Evolutionary conservation across 2,888 invertebrate species (phyloP), one percentile per base, ranked within the genome.

Genomic region (Pheosia gnoma): DNA sequence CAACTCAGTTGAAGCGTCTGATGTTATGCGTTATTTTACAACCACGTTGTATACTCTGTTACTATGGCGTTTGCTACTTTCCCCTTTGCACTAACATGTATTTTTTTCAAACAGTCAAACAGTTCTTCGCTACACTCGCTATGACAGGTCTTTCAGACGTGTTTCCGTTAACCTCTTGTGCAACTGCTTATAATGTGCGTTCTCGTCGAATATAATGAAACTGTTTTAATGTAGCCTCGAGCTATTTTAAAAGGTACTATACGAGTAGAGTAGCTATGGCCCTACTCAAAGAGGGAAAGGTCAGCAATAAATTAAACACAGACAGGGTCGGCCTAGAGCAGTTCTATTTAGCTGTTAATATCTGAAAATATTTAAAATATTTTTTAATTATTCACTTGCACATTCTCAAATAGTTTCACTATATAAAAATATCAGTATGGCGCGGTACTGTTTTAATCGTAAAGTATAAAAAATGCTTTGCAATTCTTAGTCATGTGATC

Each of bases 91-190:
- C 68, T 58, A 70, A 70, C 69, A 66, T 69, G 71, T 8, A 25
- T 25, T 25, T 39, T 75, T 78, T 76, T 73, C 66, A n/a, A n/a
- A n/a, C n/a, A n/a, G n/a, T 59, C 55, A 66, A 76, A 73, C 66
- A 64, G 65, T 65, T 69, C 68, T 62, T 67, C 67, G 71, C 63
- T 63, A 39, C 59, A 65, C 62, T 67, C 67, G 71, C 63, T 63
- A 39, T 59, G 66, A 68, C 67, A 63, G 59, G 65, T 67, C 68
- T 68, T 77, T 67, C 68, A 66, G 54, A 57, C 61, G 59, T 41
- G 68, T 67, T 75, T 76, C 71, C 69, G 72, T 71, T 70, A 67
- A 64, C 55, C 13, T 67, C 66, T 74, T 70, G 72, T 68, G 63
- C 66, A 72, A 74, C 59, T 52, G 58, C 67, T 64, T 54, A 57